Percentiles rank a stretch among this genome's conserved stretches.
These are phyloP conservation scores for Corvus hawaiiensis DNA, from an alignment of 2,113 vertebrate genomes.

Conservation along the genomic window DNA sequence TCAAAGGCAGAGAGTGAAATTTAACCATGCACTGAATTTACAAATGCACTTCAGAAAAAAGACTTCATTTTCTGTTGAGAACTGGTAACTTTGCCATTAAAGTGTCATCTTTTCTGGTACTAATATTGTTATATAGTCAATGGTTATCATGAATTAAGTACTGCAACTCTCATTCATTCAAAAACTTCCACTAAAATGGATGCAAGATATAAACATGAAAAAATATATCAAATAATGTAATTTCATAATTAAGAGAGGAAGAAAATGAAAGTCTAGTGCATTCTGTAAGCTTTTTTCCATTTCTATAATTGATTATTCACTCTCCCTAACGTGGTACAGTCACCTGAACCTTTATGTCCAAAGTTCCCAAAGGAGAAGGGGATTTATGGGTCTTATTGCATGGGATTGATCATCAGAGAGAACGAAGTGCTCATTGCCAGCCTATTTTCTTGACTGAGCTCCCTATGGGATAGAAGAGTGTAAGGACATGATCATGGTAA, in stretches of 20 bases:
- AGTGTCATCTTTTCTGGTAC: background rate
- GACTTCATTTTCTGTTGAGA: background rate
- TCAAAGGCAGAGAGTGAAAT: background rate
- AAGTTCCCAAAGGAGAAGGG: background rate
- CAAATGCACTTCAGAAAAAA: background rate
- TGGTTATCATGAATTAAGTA: background rate
- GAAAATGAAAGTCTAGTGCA: background rate
- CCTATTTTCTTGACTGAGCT: background rate
- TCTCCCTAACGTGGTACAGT: too few relatives aligned
- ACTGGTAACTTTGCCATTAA: background rate
- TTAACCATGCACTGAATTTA: background rate
- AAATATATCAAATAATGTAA: background rate
- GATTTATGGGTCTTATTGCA: background rate
- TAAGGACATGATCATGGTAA: background rate
- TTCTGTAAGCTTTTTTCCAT: background rate
- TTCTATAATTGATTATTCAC: background rate
- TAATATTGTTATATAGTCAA: background rate
- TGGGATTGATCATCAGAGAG: fast-evolving
- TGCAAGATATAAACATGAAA: background rate
- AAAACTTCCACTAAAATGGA: background rate
- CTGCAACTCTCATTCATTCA: background rate
- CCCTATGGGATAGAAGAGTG: background rate
- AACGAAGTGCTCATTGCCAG: background rate
- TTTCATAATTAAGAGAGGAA: background rate
- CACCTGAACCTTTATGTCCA: background rate